A percentile compares a stretch with the other conserved stretches of the same genome.
These are phyloP conservation scores for Calidris pygmaea DNA, from an alignment of 2,113 vertebrate genomes.

Conservation along the genomic window DNA sequence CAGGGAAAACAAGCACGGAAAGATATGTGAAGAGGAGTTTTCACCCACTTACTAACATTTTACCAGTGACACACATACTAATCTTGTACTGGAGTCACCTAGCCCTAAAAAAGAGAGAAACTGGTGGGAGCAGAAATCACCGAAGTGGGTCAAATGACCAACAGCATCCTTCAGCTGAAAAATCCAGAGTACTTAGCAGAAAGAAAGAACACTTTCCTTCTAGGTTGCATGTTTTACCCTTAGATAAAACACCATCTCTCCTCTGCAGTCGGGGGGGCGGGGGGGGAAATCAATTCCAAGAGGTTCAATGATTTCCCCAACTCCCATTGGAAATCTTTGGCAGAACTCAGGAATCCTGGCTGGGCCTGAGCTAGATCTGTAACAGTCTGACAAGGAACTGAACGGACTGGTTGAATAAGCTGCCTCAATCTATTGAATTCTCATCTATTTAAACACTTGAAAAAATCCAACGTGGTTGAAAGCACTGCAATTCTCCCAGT, in stretches of 20 bases:
- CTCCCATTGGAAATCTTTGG: background rate
- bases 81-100: background rate
- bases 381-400: background rate
- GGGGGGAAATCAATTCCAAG: background rate
- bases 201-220: background rate
- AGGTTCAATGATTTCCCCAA: background rate
- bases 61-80: background rate
- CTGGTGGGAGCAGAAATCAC: background rate
- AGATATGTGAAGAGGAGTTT: background rate
- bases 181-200: background rate
- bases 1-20: slow-evolving; percentile 22
- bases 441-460: slow-evolving; percentile 14
- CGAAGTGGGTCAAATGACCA: background rate
- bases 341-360: background rate
- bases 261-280: background rate
- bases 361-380: background rate
- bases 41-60: background rate
- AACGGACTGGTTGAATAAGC: background rate
- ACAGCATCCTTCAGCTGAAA: background rate
- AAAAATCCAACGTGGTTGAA: background rate
- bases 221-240: background rate
- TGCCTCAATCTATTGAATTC: background rate
- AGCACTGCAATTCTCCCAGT: background rate
- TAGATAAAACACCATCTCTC: background rate
- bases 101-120: background rate